Evolutionary conservation across 2,113 vertebrate species (phyloP).

Genomic region (Lepus europaeus): DNA sequence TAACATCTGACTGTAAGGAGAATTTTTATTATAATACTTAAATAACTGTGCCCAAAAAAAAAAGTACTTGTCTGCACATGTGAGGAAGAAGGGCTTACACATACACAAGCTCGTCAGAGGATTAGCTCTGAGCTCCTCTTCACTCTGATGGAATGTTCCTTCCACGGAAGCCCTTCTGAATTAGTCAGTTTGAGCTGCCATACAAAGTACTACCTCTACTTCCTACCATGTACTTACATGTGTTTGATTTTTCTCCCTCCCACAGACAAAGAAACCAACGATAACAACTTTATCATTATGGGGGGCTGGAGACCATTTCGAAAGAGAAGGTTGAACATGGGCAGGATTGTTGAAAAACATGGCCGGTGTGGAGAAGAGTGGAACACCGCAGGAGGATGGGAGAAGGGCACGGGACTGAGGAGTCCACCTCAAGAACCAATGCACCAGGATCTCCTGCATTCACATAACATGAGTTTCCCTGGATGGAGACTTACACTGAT

Average conservation of each 20-base stretch:
- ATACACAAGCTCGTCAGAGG: not conserved
- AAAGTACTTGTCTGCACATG: not conserved
- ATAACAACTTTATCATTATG: not conserved
- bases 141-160: not conserved
- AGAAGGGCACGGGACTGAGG: not conserved
- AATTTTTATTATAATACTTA: conserved; percentile 56
- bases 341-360: not conserved
- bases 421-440: not conserved
- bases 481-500: conserved; percentile 16
- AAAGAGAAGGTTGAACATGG: conserved; percentile 41
- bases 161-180: not conserved
- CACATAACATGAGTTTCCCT: not conserved
- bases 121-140: not conserved
- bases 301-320: not conserved
- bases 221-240: not conserved
- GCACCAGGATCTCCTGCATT: not conserved
- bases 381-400: not conserved
- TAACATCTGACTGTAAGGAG: not conserved
- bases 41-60: conserved; percentile 12
- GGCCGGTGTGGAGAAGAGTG: not conserved
- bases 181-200: not conserved
- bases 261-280: not conserved
- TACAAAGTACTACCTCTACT: not conserved
- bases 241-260: conserved; percentile 9
- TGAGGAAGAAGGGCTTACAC: not conserved